phyloP scores from a whole-genome alignment of 2,113 vertebrate genomes.

The Desmodus rotundus region DNA sequence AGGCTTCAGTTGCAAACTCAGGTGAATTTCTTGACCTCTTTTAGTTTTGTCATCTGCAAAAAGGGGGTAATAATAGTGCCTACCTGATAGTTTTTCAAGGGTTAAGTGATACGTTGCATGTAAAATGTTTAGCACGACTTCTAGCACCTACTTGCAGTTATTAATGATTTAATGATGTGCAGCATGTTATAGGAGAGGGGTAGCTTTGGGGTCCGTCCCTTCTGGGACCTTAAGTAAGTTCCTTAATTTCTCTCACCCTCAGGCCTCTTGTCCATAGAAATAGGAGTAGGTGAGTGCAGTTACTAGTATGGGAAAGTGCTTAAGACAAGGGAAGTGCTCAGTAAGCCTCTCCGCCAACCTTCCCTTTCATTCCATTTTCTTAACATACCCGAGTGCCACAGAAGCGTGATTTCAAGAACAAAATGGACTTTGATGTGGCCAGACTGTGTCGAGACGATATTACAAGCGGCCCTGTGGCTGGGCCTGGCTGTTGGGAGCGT shows the following conservation, averaged over 20 bases:
- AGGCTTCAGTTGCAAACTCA: neutral
- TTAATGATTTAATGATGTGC: neutral
- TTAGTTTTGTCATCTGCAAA: neutral
- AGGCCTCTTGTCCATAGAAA: neutral
- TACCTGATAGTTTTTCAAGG: neutral
- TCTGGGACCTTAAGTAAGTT: neutral
- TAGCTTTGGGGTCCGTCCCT: neutral
- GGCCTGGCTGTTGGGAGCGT: neutral
- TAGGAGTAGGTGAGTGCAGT: neutral
- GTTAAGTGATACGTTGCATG: neutral
- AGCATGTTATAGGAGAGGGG: neutral
- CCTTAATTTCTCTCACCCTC: neutral
- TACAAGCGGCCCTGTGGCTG: neutral
- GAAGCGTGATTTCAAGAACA: neutral
- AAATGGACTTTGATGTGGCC: neutral
- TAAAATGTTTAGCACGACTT: neutral
- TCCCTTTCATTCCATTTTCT: neutral
- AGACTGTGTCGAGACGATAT: neutral
- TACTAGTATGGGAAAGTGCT: neutral
- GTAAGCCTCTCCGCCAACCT: neutral
- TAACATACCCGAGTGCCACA: neutral
- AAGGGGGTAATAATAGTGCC: neutral
- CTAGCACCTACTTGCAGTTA: neutral
- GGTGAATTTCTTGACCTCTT: neutral
- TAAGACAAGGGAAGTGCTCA: neutral